These are phyloP conservation scores for Phania funesta DNA, from an alignment of 2,888 invertebrate genomes.

Conservation along the genomic window DNA sequence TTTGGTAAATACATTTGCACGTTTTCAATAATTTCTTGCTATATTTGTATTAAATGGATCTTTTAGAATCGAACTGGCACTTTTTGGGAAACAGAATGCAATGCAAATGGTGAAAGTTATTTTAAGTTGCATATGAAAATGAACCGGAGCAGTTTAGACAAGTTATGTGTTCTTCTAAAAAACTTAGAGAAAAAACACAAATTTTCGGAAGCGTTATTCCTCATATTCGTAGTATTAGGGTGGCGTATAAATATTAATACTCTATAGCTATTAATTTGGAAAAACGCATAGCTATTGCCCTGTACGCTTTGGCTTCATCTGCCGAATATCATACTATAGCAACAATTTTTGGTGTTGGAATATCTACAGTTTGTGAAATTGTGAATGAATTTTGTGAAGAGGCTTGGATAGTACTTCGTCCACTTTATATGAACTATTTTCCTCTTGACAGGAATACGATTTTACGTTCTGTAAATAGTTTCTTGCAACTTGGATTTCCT, in stretches of 20 bases:
- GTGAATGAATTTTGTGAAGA: conserved; percentile 21
- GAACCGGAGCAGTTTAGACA: neutral
- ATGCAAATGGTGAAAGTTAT: conserved; percentile 10
- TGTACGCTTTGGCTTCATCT: conserved; percentile 14
- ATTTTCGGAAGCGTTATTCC: neutral
- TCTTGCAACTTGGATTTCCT: conserved; percentile 11
- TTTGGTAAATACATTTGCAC: neutral
- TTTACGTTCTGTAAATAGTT: conserved; percentile 5
- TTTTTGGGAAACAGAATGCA: conserved; percentile 29
- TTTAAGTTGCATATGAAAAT: conserved; percentile 4
- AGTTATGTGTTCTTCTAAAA: conserved; percentile 1
- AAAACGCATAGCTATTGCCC: conserved; percentile 25
- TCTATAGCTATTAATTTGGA: conserved; percentile 16
- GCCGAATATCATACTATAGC: conserved; percentile 23
- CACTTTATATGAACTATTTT: conserved; percentile 13
- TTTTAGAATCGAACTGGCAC: conserved; percentile 15
- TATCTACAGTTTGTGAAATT: neutral
- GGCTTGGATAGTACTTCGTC: neutral
- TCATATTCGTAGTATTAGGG: too few species aligned
- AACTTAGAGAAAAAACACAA: conserved; percentile 3
- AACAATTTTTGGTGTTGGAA: conserved; percentile 24
- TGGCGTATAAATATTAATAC: too few species aligned
- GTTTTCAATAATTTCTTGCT: neutral
- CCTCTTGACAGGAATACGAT: neutral
- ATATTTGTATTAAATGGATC: neutral